phyloP scores from a whole-genome alignment of 2,888 invertebrate species.

The Bruchidius siliquastri region DNA sequence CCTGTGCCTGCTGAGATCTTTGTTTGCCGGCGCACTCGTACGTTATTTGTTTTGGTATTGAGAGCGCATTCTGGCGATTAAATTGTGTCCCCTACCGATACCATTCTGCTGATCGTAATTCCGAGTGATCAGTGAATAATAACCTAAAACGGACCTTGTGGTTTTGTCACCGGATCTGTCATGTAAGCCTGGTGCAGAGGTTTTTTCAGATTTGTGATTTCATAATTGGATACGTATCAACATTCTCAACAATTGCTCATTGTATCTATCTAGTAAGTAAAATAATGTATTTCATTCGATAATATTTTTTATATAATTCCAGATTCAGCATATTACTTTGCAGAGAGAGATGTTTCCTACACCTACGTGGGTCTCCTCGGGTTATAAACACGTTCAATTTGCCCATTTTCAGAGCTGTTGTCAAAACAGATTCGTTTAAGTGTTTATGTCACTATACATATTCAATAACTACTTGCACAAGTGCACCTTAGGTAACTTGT shows the following conservation, averaged over 20 bases:
- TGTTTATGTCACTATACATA: not conserved
- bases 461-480: not conserved
- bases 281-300: too few species aligned
- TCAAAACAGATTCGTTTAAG: not conserved
- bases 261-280: too few species aligned
- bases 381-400: not conserved
- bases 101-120: not conserved
- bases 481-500: not conserved
- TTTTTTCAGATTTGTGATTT: too few species aligned
- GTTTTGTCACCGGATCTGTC: too few species aligned
- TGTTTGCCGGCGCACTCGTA: conserved; percentile 20
- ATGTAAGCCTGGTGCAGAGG: too few species aligned
- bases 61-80: not conserved
- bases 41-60: not conserved
- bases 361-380: too few species aligned
- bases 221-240: too few species aligned
- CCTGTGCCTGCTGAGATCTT: conserved; percentile 21
- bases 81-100: not conserved
- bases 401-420: not conserved
- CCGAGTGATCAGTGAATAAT: not conserved
- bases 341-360: too few species aligned
- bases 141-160: too few species aligned
- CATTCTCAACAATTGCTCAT: too few species aligned
- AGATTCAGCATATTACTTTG: too few species aligned
- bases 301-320: too few species aligned